Base-by-base conservation (phyloP, 30 jellyfish, hydroid and myxozoan species). In the Hydractinia echinata region DNA sequence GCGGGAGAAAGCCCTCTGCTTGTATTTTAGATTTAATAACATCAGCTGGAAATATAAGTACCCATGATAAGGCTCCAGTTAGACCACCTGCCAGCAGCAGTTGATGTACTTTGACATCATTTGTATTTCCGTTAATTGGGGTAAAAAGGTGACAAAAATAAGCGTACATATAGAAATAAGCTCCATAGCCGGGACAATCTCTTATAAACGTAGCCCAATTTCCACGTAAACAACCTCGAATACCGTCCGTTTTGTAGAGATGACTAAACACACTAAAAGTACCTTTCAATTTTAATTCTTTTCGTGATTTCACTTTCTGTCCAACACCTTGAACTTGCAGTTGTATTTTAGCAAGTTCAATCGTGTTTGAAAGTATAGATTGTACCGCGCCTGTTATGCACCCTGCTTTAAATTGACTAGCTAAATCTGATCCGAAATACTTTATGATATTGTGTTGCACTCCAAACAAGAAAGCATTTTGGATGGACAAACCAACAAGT, bases 301-400 rank as follows among this genome's bases (percentile, higher is more conserved):
- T 10, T 20, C 44, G 48, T 5, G 54, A 64, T 44, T 55, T 61
- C 5, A 61, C 55, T 7, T 81, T 48, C 56, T 56, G 79, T 3
- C 98, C 98, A 51, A 74, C 85, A 5, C 87, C 95, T 68, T 92
- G 98, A 8, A 92, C 58, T 61, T 92, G 98, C 87, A 93, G 82
- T 61, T 86, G 88, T 15, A 88, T 93, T 67, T 93, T 93, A 5
- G 79, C 91, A 18, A 93, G 77, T 62, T 93, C 99, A 54, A 93
- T 61, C 39, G 99, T 96, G 48, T 85, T 54, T 53, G 94, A 76
- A 10, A 93, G 54, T 14, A 87, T 4, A 4, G 96, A 19, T 66
- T 88, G 96, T 10, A 85, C 72, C 8, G 81, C 90, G 20, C 99
- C 99, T 10, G 99, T 92, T 14, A 88, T 52, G 39, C 89, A 89